These are phyloP conservation scores for Blastobasis lacticolella DNA, from an alignment of 2,888 invertebrate species.

Conservation along the genomic window DNA sequence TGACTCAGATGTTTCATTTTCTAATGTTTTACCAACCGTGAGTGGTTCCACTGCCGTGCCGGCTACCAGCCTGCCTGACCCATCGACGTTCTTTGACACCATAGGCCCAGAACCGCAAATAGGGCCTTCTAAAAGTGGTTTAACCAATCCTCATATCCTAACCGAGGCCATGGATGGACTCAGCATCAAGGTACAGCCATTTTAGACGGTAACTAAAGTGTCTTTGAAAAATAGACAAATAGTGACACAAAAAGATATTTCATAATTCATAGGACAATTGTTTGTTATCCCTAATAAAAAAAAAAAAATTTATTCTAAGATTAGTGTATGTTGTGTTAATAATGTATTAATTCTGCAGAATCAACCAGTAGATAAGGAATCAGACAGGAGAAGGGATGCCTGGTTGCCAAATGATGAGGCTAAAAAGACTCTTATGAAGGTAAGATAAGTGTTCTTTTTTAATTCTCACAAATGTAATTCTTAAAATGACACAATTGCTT, in stretches of 20 bases:
- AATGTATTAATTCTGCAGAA: constrained; percentile 29
- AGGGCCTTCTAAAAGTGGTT: constrained; percentile 33
- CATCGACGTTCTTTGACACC: constrained; percentile 66
- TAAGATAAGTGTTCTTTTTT: constrained; percentile 13
- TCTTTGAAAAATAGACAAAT: too few relatives aligned
- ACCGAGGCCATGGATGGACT: constrained; percentile 56
- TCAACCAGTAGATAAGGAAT: constrained; percentile 68
- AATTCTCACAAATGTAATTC: too few relatives aligned
- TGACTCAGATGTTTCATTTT: constrained; percentile 43
- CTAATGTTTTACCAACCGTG: constrained; percentile 49
- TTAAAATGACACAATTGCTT: too few relatives aligned
- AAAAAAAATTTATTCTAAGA: too few relatives aligned
- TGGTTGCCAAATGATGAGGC: constrained; percentile 90
- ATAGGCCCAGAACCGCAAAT: constrained; percentile 58
- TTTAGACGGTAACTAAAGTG: background rate
- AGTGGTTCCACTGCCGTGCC: constrained; percentile 48
- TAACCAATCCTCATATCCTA: constrained; percentile 35
- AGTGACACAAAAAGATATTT: too few relatives aligned
- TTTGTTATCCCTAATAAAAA: too few relatives aligned
- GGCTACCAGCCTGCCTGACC: constrained; percentile 58
- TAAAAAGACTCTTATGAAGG: constrained; percentile 77
- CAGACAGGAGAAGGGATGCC: constrained; percentile 77
- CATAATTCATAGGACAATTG: too few relatives aligned
- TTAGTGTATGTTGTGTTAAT: too few relatives aligned
- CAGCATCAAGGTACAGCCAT: constrained; percentile 42